Percentiles rank a stretch among this genome's conserved stretches.
These are phyloP conservation scores for Caenorhabditis panamensis DNA, from an alignment of 2,888 invertebrate species.

Conservation along the genomic window DNA sequence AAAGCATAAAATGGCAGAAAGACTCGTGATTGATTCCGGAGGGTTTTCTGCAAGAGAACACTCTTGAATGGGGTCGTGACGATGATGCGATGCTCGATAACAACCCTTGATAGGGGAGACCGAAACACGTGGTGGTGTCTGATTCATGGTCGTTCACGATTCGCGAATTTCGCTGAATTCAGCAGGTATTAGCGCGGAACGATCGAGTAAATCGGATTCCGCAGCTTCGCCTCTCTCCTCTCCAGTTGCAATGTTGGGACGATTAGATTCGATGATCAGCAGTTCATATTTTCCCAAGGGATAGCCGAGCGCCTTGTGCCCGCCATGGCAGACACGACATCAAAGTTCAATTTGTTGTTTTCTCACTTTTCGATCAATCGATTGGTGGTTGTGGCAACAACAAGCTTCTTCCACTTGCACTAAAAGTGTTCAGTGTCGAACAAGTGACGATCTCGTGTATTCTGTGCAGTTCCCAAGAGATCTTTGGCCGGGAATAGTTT, in stretches of 20 bases:
- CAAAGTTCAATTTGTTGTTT: background rate
- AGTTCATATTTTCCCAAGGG: background rate
- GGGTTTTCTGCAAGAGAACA: constrained; percentile 5
- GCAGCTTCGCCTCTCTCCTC: no score
- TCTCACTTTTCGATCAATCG: background rate
- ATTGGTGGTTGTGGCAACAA: background rate
- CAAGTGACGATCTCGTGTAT: no score
- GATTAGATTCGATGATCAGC: background rate
- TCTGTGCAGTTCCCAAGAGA: no score
- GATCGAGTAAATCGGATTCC: constrained; percentile 14
- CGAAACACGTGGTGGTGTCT: constrained; percentile 26
- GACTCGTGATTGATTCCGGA: background rate
- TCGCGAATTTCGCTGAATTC: no score
- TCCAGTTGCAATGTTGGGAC: background rate
- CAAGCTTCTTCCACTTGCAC: background rate
- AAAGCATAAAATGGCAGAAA: background rate
- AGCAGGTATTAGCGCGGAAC: constrained; percentile 2
- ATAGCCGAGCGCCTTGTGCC: background rate
- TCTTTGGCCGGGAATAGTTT: background rate
- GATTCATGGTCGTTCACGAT: constrained; percentile 15
- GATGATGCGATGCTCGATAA: constrained; percentile 3
- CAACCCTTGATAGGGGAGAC: background rate
- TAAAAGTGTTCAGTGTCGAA: background rate
- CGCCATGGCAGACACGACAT: constrained; percentile 1
- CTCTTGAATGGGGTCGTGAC: background rate